Conservation (phyloP, 2,113 vertebrate species). For the Limnothrissa miodon region DNA sequence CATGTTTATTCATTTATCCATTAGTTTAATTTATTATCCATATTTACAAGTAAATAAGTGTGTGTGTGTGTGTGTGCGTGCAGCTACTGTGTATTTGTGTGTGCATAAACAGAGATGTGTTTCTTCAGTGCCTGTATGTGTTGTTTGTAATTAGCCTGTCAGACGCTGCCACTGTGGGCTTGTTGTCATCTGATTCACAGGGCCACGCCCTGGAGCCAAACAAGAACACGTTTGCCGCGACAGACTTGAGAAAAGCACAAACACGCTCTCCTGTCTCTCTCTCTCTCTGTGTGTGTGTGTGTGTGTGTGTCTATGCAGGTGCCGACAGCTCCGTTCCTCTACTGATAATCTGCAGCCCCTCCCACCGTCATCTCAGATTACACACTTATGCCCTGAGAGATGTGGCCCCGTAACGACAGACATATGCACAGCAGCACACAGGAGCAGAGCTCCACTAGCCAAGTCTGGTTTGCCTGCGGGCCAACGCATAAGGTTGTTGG, state of each 20-base stretch:
- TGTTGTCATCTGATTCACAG: constrained; percentile 46
- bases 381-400: not conserved
- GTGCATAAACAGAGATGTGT: not conserved
- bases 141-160: constrained; percentile 26
- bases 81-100: not conserved
- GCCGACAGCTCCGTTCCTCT: not conserved
- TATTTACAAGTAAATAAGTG: not conserved
- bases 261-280: constrained; percentile 45
- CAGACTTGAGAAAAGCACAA: constrained; percentile 43
- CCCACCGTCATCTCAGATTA: not conserved
- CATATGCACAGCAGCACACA: not conserved
- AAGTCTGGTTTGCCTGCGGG: too few relatives aligned
- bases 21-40: not conserved
- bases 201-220: constrained; percentile 28
- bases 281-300: not conserved
- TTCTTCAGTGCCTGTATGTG: not conserved
- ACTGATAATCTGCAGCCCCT: not conserved
- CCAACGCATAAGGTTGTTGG: too few relatives aligned
- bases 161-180: constrained; percentile 30
- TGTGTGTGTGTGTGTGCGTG: not conserved
- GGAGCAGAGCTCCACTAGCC: too few relatives aligned
- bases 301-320: not conserved
- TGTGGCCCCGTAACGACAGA: not conserved
- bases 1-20: not conserved
- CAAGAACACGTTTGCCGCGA: constrained; percentile 30